Percentiles rank a stretch among this genome's conserved stretches.
Evolutionary conservation across 2,113 vertebrate genomes (phyloP).

Genomic region (Aix galericulata): DNA sequence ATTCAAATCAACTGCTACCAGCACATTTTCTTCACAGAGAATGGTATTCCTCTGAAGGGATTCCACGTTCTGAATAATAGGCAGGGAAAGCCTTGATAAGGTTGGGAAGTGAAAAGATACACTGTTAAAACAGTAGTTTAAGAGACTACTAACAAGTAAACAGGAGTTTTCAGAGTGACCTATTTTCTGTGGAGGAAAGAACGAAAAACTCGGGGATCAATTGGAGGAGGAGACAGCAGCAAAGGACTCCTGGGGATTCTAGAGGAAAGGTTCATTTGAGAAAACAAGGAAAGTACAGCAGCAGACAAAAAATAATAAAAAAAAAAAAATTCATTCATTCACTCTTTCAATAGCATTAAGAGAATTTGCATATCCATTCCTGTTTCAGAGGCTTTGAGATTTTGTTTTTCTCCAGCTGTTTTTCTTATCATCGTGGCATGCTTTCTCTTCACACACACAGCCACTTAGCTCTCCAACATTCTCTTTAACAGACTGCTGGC

Average conservation of each 20-base stretch:
- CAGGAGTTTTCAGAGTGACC: not conserved
- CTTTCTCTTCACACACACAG: constrained; percentile 57
- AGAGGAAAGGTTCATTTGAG: not conserved
- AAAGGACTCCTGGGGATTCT: not conserved
- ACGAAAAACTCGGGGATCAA: not conserved
- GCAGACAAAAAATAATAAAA: not conserved
- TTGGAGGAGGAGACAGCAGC: not conserved
- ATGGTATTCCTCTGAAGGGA: accelerated
- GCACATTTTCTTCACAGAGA: not conserved
- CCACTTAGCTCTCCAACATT: constrained; percentile 23
- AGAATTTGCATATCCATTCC: constrained; percentile 26
- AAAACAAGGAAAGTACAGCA: not conserved
- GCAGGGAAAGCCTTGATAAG: not conserved
- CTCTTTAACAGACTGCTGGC: not conserved
- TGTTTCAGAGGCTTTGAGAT: constrained; percentile 22
- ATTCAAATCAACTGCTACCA: not conserved
- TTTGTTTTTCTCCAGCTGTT: constrained; percentile 63
- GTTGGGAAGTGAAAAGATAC: not conserved
- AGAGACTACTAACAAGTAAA: not conserved
- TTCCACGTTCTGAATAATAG: not conserved
- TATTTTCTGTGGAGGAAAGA: not conserved
- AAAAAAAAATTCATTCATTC: not conserved
- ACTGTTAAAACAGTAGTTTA: not conserved
- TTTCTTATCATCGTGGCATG: constrained; percentile 53
- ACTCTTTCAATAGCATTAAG: not conserved